phyloP scores from a whole-genome alignment of 2,888 invertebrate species.

The Heteromyza rotundicornis region DNA sequence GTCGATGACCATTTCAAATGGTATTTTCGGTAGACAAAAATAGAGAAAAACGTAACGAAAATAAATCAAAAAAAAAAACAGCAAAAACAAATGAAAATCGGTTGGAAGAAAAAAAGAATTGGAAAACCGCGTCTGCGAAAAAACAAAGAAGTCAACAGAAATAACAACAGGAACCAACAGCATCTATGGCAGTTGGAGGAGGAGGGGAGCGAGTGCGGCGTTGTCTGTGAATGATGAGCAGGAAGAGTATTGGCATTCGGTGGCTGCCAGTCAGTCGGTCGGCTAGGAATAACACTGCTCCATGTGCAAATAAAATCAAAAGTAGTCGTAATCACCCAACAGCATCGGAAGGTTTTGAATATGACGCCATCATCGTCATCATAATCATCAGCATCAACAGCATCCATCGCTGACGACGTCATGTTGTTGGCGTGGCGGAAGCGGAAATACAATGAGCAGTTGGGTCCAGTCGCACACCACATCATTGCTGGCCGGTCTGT shows the following conservation, averaged over 20 bases:
- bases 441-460: no score
- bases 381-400: neutral
- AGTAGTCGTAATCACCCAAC: neutral
- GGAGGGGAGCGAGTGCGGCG: no score
- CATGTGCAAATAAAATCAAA: constrained; percentile 4
- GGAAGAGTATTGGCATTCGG: no score
- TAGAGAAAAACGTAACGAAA: constrained; percentile 6
- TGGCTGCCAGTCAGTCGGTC: no score
- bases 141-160: constrained; percentile 39
- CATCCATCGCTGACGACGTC: neutral
- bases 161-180: constrained; percentile 23
- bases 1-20: constrained; percentile 56
- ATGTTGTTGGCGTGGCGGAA: no score
- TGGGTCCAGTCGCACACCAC: no score
- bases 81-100: neutral
- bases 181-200: no score
- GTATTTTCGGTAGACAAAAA: constrained; percentile 19
- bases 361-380: neutral
- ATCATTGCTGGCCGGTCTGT: no score
- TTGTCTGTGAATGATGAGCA: no score
- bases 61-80: constrained; percentile 6
- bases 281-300: neutral
- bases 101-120: constrained; percentile 13
- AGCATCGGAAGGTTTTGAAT: neutral
- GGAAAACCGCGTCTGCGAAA: constrained; percentile 50